Base-by-base conservation (phyloP, 2,888 invertebrate genomes). In the Latrodectus hesperus region DNA sequence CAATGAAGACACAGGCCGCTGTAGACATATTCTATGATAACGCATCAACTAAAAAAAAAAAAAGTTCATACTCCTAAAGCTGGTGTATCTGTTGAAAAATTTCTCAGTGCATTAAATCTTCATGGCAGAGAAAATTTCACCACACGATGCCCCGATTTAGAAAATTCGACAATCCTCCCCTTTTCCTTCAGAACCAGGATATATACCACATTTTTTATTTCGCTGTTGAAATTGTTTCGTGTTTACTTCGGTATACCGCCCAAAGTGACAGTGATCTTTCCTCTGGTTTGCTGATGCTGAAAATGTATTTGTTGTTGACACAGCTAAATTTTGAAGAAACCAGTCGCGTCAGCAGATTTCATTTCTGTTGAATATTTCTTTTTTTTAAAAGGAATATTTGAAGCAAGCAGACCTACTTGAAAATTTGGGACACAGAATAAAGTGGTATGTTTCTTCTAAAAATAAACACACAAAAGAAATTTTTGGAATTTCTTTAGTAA, bases 221-320 rank as follows among this genome's bases (percentile, higher is more conserved):
- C 67, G 73, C 73, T 81, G 65, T 65, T 65, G 73, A 64, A 72
- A 73, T 80, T 80, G 79, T 80, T 71, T 80, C 72, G 79, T 72
- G 79, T 80, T 80, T 38, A 22, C 51, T 38, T 55, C 68, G 22
- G 60, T 60, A 75, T 75, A 51, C n/a, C 16, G 77, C 52, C 53
- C 12, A 60, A 16, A 73, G 70, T 68, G 75, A 75, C 75, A 70
- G 67, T 22, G 75, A 68, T 75, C 68, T 52, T 74, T 74, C 60
- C 60, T 64, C 22, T 74, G 71, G 70, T 77, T 77, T 84, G 84
- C 84, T 84, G 84, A 84, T 84, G 84, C 77, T 12, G 65, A 73
- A 77, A 77, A 84, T 84, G 60, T 77, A 84, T 84, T 84, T 84
- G 84, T 77, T 84, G 84, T 84, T 72, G 84, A 84, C 84, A 77